Conservation (phyloP, 1,140 invertebrate genomes). For the Glomeris maerens region DNA sequence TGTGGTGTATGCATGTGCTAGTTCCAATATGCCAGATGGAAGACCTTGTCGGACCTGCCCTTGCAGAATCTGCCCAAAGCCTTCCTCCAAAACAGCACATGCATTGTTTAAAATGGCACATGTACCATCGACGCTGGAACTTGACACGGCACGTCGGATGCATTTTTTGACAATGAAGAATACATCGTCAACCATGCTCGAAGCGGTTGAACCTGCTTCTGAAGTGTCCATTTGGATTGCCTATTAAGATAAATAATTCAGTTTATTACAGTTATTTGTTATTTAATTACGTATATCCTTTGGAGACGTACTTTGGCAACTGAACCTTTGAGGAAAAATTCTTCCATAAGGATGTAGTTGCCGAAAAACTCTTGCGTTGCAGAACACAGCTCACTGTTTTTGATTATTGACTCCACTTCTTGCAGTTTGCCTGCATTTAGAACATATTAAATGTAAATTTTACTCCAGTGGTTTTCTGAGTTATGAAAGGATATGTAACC, state of each 20-base stretch:
- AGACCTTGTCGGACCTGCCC: conserved; percentile 64
- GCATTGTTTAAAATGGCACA: conserved; percentile 95
- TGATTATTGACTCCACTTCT: conserved; percentile 52
- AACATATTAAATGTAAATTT: conserved; percentile 12
- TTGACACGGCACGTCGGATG: conserved; percentile 72
- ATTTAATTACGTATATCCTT: conserved; percentile 8
- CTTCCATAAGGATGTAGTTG: conserved; percentile 81
- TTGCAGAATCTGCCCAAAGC: conserved; percentile 62
- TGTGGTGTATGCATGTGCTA: conserved; percentile 47
- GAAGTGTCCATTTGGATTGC: conserved; percentile 73
- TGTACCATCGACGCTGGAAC: conserved; percentile 82
- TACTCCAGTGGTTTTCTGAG: too few relatives aligned
- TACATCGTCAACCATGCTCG: conserved; percentile 92
- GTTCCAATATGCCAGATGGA: conserved; percentile 67
- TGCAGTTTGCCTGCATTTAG: conserved; percentile 33
- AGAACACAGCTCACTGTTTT: conserved; percentile 59
- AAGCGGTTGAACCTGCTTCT: conserved; percentile 53
- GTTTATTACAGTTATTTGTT: background rate
- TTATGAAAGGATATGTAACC: conserved; percentile 10
- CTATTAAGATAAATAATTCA: conserved; percentile 20
- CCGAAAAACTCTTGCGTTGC: conserved; percentile 81
- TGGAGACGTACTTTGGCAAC: conserved; percentile 53
- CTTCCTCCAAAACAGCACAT: conserved; percentile 69
- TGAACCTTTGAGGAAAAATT: conserved; percentile 93
- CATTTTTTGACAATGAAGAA: conserved; percentile 97